Percentiles rank a stretch among this genome's conserved stretches.
Evolutionary conservation across 2,797 vertebrate species (phyloP).

Genomic region (Borostomias antarcticus): DNA sequence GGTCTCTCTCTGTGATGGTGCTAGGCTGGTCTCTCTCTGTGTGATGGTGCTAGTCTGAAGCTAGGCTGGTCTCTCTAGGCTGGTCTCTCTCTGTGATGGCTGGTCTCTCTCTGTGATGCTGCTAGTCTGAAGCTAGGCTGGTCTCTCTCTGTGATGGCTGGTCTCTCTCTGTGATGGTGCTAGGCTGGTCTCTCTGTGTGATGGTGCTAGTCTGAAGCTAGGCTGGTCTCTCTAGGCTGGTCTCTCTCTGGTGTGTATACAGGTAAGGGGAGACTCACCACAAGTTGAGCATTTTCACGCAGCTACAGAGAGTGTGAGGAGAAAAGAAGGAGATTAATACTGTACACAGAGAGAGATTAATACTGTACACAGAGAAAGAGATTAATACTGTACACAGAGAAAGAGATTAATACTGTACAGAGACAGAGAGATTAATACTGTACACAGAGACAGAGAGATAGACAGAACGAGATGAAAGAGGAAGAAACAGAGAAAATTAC

Average conservation of each 20-base stretch:
- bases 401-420: neutral
- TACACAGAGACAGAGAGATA: neutral
- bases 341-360: conserved; percentile 71
- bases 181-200: conserved; percentile 64
- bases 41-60: too few species aligned
- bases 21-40: too few species aligned
- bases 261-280: conserved; percentile 92
- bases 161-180: too few species aligned
- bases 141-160: neutral
- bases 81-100: too few species aligned
- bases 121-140: neutral
- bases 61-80: too few species aligned
- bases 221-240: too few species aligned
- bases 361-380: conserved; percentile 73
- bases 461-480: neutral
- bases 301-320: conserved; percentile 88
- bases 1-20: too few species aligned
- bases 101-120: too few species aligned
- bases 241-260: conserved; percentile 79
- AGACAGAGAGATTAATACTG: neutral
- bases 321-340: conserved; percentile 87
- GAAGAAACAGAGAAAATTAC: neutral
- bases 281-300: conserved; percentile 96
- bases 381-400: neutral
- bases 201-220: too few species aligned